Percentiles rank a stretch among this genome's conserved stretches.
Evolutionary conservation across 2,113 vertebrate genomes (phyloP).

Genomic region (Brevimyrus niger): DNA sequence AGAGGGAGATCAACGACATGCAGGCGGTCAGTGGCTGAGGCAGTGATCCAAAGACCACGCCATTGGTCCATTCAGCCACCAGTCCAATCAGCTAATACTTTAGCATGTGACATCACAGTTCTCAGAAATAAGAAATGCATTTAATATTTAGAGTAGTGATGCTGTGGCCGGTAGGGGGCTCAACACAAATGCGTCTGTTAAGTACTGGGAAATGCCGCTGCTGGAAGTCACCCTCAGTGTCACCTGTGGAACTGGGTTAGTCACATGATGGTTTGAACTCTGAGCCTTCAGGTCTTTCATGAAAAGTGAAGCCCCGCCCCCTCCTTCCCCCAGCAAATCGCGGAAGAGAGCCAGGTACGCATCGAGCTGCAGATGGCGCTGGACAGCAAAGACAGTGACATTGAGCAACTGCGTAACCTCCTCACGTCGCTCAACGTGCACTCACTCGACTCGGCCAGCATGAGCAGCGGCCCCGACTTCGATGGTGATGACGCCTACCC

Average conservation of each 20-base stretch:
- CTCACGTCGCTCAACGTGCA: slow-evolving; percentile 82
- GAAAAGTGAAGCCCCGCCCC: neutral
- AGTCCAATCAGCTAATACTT: neutral
- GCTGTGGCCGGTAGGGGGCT: neutral
- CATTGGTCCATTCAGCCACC: neutral
- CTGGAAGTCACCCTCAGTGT: neutral
- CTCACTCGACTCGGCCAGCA: slow-evolving; percentile 79
- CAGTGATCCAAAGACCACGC: neutral
- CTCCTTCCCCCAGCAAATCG: slow-evolving; percentile 72
- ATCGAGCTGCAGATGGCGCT: slow-evolving; percentile 97
- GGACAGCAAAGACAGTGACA: slow-evolving; percentile 97
- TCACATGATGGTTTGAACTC: neutral
- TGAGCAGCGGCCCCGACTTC: slow-evolving; percentile 83
- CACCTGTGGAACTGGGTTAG: neutral
- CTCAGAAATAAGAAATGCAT: neutral
- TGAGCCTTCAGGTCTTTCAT: neutral
- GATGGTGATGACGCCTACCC: slow-evolving; percentile 83
- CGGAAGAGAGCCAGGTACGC: slow-evolving; percentile 88
- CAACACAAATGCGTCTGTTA: neutral
- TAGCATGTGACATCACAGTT: neutral
- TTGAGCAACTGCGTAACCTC: slow-evolving; percentile 90
- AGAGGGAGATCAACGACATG: slow-evolving; percentile 94
- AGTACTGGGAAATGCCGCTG: neutral
- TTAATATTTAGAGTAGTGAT: neutral
- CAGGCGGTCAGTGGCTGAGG: slow-evolving; percentile 76